Evolutionary conservation across 2,888 invertebrate genomes (phyloP).

Genomic region (Drosophila falleni): DNA sequence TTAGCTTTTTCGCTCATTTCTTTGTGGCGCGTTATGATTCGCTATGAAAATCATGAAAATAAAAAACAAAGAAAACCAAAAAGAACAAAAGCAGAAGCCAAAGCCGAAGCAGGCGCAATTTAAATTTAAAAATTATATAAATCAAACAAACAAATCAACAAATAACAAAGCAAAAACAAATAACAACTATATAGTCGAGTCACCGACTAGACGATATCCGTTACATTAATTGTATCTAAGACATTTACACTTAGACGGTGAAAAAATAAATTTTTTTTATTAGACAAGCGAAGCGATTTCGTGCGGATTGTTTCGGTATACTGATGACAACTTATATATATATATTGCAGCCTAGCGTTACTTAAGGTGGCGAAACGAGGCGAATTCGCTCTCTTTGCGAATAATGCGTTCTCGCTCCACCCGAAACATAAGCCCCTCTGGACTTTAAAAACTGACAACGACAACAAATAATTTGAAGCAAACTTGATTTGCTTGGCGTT

Average conservation of each 20-base stretch:
- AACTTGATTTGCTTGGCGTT: too few species aligned
- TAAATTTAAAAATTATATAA: conserved; percentile 39
- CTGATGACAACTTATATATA: not conserved
- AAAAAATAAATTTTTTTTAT: too few species aligned
- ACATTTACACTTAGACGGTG: not conserved
- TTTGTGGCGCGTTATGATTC: conserved; percentile 85
- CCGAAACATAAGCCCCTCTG: too few species aligned
- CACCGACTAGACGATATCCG: not conserved
- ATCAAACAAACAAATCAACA: conserved; percentile 26
- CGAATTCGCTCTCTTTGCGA: not conserved
- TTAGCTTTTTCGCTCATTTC: conserved; percentile 86
- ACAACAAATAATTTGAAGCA: too few species aligned
- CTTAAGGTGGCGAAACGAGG: too few species aligned
- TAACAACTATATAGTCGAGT: not conserved
- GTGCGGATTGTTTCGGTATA: not conserved
- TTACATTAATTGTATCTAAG: not conserved
- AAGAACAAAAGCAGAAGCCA: conserved; percentile 52
- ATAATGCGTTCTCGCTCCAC: not conserved
- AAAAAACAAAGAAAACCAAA: conserved; percentile 56
- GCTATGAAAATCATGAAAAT: conserved; percentile 78
- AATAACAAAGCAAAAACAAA: conserved; percentile 2
- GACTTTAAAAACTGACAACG: too few species aligned
- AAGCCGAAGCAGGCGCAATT: conserved; percentile 66
- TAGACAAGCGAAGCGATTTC: not conserved
- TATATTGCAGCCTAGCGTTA: not conserved